phyloP scores from a whole-genome alignment of 64 coral and sea anemone genomes.

The Orbicella faveolata region DNA sequence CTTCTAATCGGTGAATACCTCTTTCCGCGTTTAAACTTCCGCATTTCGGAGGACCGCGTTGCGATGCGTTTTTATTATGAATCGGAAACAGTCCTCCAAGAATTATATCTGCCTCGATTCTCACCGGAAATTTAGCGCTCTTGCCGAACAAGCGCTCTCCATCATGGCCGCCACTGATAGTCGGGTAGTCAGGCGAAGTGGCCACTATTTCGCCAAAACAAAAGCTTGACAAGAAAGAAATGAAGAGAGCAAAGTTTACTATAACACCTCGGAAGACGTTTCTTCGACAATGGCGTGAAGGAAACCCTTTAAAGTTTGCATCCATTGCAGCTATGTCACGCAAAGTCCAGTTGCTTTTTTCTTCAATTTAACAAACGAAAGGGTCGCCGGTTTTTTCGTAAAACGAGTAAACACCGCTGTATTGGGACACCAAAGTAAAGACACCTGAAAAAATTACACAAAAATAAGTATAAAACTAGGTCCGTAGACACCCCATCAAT shows the following conservation, averaged over 20 bases:
- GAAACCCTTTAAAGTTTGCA: background rate
- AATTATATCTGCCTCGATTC: constrained; percentile 43
- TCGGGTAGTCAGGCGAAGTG: background rate
- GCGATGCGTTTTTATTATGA: background rate
- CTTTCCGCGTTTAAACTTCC: constrained; percentile 59
- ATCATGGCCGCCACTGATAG: background rate
- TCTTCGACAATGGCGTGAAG: background rate
- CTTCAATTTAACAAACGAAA: background rate
- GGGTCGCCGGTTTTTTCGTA: background rate
- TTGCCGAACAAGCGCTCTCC: background rate
- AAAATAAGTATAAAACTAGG: background rate
- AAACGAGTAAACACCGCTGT: constrained; percentile 1
- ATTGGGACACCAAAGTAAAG: background rate
- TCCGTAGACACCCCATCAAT: background rate
- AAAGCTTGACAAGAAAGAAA: background rate
- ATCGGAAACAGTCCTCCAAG: constrained; percentile 80
- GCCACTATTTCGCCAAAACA: constrained; percentile 15
- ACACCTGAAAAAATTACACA: constrained; percentile 1
- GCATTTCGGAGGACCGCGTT: constrained; percentile 14
- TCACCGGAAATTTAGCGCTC: constrained; percentile 43
- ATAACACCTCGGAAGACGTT: background rate
- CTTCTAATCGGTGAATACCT: constrained; percentile 86
- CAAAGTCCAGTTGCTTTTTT: background rate
- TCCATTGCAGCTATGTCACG: background rate
- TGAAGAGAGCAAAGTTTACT: background rate